Evolutionary conservation across 2,113 vertebrate species (phyloP), one percentile per base, ranked within the genome.

Genomic region (Rhadina sibilatrix): DNA sequence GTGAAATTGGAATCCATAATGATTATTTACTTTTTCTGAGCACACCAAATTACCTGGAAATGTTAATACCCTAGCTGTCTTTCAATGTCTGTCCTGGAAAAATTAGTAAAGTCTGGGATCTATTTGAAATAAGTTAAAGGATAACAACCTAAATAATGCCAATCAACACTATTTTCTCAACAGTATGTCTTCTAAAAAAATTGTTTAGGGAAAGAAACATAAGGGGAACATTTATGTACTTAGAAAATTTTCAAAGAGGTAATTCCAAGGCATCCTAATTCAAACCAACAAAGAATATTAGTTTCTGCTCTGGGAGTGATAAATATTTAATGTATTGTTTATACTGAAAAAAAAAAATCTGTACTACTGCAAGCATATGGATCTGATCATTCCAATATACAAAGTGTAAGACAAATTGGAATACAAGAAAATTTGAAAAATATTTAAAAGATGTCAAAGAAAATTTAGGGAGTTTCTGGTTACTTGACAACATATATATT

Each of bases 381-480:
- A 47, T 50, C 20, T 64, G 56, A 80, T 46, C 15, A 65, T n/a
- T 33, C 2, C 3, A 52, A 11, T 75, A 49, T 17, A 33, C 0
- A 50, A 90, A n/a, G 17, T 0, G 1, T 24, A 80, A 31, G 15
- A 81, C 5, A 81, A 81, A 76, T 28, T 2, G 28, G 12, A 89
- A 80, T 66, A 35, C 10, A 68, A 71, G 38, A 53, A 40, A 83
- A 59, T 40, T 0, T 46, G 2, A 37, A 80, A 72, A 87, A 59
- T 35, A 56, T 30, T 3, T 28, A 44, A 70, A 57, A 3, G 0
- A 2, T 54, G 82, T 74, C 9, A 46, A 74, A 60, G 21, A 38
- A 79, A 79, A 60, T 42, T 5, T 74, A 64, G 3, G 3, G 1
- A 0, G 0, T 61, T 83, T 79, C 23, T 71, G 15, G 22, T 66